A percentile compares a stretch with the other conserved stretches of the same genome.
These are phyloP conservation scores for Halyomorpha halys DNA, from an alignment of 1,140 invertebrate species.

Conservation along the genomic window DNA sequence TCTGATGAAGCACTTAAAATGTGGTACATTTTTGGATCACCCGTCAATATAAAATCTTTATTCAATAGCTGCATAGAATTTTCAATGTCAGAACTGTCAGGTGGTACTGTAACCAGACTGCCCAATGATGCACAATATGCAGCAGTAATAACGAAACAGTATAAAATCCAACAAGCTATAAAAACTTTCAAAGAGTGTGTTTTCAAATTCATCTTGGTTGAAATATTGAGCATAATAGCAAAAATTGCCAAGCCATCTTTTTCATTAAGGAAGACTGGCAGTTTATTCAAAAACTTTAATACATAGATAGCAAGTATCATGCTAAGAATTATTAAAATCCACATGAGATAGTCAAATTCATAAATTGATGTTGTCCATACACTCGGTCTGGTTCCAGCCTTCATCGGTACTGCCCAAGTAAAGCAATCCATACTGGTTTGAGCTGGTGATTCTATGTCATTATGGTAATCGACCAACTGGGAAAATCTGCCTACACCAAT, in stretches of 20 bases:
- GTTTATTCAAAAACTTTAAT: neutral
- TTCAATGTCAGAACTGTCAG: slow-evolving; percentile 29
- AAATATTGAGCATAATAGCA: slow-evolving; percentile 27
- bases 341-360: slow-evolving; percentile 27
- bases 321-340: slow-evolving; percentile 22
- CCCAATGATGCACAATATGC: slow-evolving; percentile 32
- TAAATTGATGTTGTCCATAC: slow-evolving; percentile 31
- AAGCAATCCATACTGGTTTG: slow-evolving; percentile 33
- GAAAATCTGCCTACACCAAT: slow-evolving; percentile 27
- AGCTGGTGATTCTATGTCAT: slow-evolving; percentile 25
- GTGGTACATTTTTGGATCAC: slow-evolving; percentile 31
- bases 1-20: slow-evolving; percentile 30
- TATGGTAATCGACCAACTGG: slow-evolving; percentile 28
- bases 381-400: slow-evolving; percentile 29
- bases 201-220: slow-evolving; percentile 26
- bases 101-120: slow-evolving; percentile 32
- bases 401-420: slow-evolving; percentile 32
- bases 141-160: slow-evolving; percentile 30
- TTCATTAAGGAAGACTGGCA: neutral
- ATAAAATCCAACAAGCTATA: slow-evolving; percentile 30
- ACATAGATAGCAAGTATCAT: neutral
- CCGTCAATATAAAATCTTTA: slow-evolving; percentile 29
- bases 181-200: slow-evolving; percentile 26
- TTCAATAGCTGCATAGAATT: slow-evolving; percentile 27
- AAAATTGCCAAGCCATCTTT: slow-evolving; percentile 10